These are phyloP conservation scores for Syrrhaptes paradoxus DNA, from an alignment of 2,113 vertebrate species.

Conservation along the genomic window DNA sequence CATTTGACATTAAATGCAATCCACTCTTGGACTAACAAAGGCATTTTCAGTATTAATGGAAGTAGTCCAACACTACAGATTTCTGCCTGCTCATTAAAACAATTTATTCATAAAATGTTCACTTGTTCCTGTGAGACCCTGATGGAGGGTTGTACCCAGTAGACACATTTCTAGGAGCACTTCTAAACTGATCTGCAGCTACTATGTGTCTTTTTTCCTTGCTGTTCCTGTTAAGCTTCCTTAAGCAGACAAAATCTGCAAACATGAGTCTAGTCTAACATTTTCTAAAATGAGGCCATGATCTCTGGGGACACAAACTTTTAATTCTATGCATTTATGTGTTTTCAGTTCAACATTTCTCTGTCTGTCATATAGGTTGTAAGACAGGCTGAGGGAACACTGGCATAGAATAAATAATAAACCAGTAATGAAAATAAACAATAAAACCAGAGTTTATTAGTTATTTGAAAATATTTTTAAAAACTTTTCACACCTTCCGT, in stretches of 20 bases:
- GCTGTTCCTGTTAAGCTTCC: neutral
- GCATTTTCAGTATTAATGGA: neutral
- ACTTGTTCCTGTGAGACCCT: neutral
- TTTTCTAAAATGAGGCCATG: neutral
- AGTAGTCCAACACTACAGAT: neutral
- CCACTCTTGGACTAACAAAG: neutral
- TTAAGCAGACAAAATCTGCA: neutral
- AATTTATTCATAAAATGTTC: constrained; percentile 14
- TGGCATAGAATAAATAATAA: neutral
- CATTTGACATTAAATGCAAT: neutral
- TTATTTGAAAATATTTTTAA: neutral
- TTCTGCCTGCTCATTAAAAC: neutral
- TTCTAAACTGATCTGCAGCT: neutral
- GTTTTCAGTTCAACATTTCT: neutral
- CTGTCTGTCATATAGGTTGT: neutral
- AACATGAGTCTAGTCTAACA: neutral
- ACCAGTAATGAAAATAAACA: neutral
- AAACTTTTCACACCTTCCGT: neutral
- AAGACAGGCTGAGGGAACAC: neutral
- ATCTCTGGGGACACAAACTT: neutral
- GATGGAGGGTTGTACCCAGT: neutral
- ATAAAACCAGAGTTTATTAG: neutral
- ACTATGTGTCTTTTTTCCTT: neutral
- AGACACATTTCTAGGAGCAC: neutral
- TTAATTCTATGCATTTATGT: neutral